Evolutionary conservation across 2,113 vertebrate species (phyloP).

Genomic region (Ammospiza caudacuta): DNA sequence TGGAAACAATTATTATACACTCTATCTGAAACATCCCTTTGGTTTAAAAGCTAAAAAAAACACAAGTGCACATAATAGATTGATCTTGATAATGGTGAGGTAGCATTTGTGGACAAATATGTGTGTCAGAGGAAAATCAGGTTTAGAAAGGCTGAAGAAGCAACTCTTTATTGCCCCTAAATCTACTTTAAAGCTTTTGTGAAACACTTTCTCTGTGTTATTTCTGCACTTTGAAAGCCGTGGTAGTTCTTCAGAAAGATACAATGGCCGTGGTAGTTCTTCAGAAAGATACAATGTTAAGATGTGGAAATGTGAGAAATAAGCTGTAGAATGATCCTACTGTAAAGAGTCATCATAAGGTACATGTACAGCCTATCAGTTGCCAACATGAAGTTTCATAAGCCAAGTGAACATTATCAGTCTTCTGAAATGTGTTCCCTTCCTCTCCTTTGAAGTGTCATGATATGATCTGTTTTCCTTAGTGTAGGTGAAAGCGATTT

Average conservation of each 20-base stretch:
- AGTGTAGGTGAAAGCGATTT: not conserved
- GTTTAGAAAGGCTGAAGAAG: not conserved
- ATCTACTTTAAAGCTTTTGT: not conserved
- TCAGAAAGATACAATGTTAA: not conserved
- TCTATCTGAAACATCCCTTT: not conserved
- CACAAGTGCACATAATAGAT: not conserved
- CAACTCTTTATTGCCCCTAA: not conserved
- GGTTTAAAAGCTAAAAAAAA: not conserved
- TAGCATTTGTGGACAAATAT: not conserved
- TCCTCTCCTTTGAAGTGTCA: not conserved
- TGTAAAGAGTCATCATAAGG: not conserved
- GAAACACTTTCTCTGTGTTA: not conserved
- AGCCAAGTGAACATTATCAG: not conserved
- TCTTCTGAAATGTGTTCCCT: not conserved
- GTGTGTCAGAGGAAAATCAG: not conserved
- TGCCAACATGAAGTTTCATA: not conserved
- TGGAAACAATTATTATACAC: not conserved
- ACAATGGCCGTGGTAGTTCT: rapidly evolving
- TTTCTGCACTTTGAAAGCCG: not conserved
- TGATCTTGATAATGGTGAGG: not conserved
- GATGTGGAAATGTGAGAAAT: not conserved
- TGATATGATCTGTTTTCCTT: not conserved
- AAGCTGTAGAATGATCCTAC: not conserved
- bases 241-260: not conserved
- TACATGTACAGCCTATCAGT: not conserved